Base-by-base conservation (phyloP, 2,888 invertebrate genomes). In the Apotomis turbidana region DNA sequence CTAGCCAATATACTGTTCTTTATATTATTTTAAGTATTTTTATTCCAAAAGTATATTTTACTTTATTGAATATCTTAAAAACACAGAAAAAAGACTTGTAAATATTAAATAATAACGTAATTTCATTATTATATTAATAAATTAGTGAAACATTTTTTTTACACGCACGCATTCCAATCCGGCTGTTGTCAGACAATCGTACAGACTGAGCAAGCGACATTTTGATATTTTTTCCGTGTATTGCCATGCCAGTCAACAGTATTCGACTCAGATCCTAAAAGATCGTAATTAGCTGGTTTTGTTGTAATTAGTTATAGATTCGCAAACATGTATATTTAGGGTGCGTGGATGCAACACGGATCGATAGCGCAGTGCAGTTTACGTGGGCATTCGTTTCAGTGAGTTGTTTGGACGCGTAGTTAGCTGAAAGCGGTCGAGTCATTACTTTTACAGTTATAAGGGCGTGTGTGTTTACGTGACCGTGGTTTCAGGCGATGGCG, bases 151-250 rank as follows among this genome's bases (percentile, higher is more conserved):
- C 15, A 46, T 68, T 68, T 72, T 72, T 71, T 72, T 57, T 63
- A 72, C 63, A 68, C 72, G 72, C 72, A 72, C 46, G 72, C 72
- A 72, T 72, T 72, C 72, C 58, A 52, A 58, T 72, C 71, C 51
- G 57, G 63, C 63, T 70, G 72, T 85, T 82, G 85, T 85, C 81
- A 83, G 83, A 88, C 85, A 87, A 87, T 55, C 87, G 86, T 87
- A 87, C 85, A 85, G 84, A 83, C 84, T 87, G 85, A 86, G 80
- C 86, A 83, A 90, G 90, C 92, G 92, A 91, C 91, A 92, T 91
- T 91, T 92, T 92, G 90, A 81, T 90, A 87, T 85, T 87, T 86
- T 75, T 87, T 88, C 83, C 85, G 81, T 86, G 87, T 88, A 89
- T 89, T 90, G 91, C 87, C 87, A 90, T 91, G 88, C 87, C 87